Evolutionary conservation across 2,113 vertebrate species (phyloP).

Genomic region (Oryzias melastigma): DNA sequence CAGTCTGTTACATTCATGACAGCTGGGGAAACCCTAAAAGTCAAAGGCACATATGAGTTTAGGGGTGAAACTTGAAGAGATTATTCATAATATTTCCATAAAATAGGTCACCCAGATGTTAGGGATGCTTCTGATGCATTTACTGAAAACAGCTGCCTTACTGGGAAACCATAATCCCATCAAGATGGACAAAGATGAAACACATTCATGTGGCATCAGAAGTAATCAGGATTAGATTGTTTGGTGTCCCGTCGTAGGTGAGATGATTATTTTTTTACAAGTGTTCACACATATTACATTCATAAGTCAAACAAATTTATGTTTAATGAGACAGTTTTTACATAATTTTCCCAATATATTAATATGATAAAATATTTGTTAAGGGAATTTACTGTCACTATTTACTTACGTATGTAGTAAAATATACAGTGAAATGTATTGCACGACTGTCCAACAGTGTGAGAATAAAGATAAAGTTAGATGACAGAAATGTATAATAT

Average conservation of each 20-base stretch:
- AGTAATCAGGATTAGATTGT: constrained; percentile 56
- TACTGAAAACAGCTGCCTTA: constrained; percentile 53
- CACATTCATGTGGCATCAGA: constrained; percentile 32
- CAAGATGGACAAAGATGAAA: constrained; percentile 36
- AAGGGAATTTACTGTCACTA: too few species aligned
- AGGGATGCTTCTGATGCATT: constrained; percentile 43
- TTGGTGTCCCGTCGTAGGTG: constrained; percentile 3
- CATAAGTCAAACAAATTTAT: not conserved
- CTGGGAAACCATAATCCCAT: constrained; percentile 43
- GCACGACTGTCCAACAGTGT: too few species aligned
- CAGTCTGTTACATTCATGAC: constrained; percentile 17
- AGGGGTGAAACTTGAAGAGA: constrained; percentile 44
- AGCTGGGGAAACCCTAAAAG: constrained; percentile 57
- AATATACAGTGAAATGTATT: too few species aligned
- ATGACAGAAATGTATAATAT: too few species aligned
- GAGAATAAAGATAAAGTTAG: too few species aligned
- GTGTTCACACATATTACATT: not conserved
- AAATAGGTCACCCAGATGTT: constrained; percentile 68
- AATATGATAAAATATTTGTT: too few species aligned
- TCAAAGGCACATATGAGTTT: constrained; percentile 47
- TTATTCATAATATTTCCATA: constrained; percentile 59
- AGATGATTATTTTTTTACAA: not conserved
- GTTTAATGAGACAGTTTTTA: too few species aligned
- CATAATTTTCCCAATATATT: too few species aligned
- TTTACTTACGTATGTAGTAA: too few species aligned